Evolutionary conservation across 2,797 vertebrate genomes (phyloP).

Genomic region (Masticophis lateralis): DNA sequence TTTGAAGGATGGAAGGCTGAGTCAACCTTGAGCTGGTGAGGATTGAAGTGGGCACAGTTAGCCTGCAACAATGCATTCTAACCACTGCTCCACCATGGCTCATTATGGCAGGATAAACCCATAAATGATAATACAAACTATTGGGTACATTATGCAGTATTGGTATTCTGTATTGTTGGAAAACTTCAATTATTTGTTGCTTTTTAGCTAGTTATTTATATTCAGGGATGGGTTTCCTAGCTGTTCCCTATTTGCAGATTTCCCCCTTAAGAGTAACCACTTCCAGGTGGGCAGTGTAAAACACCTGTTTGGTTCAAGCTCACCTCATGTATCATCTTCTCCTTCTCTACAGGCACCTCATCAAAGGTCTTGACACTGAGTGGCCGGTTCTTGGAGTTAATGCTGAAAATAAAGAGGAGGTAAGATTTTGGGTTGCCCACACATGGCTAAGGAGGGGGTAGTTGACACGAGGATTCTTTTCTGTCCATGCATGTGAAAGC

Average conservation of each 20-base stretch:
- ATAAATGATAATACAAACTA: not conserved
- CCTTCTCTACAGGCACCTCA: constrained; percentile 82
- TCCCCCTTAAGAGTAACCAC: not conserved
- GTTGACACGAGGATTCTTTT: not conserved
- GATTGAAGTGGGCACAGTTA: not conserved
- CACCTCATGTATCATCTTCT: constrained; percentile 79
- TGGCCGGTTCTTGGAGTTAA: constrained; percentile 80
- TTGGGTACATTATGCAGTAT: not conserved
- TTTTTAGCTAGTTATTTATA: not conserved
- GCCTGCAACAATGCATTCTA: not conserved
- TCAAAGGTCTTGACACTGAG: constrained; percentile 89
- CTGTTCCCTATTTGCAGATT: not conserved
- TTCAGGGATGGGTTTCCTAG: not conserved
- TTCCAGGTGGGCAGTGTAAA: not conserved
- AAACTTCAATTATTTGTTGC: not conserved
- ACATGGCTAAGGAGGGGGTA: not conserved
- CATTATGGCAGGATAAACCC: not conserved
- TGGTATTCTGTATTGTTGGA: not conserved
- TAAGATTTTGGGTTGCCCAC: constrained; percentile 4
- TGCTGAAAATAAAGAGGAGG: constrained; percentile 66
- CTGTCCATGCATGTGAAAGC: too few relatives aligned
- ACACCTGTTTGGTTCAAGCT: constrained; percentile 35
- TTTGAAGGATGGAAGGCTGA: not conserved
- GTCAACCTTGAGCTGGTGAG: not conserved
- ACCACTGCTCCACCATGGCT: not conserved